phyloP scores from a whole-genome alignment of 1,140 invertebrate genomes.

The Habropoda laboriosa region DNA sequence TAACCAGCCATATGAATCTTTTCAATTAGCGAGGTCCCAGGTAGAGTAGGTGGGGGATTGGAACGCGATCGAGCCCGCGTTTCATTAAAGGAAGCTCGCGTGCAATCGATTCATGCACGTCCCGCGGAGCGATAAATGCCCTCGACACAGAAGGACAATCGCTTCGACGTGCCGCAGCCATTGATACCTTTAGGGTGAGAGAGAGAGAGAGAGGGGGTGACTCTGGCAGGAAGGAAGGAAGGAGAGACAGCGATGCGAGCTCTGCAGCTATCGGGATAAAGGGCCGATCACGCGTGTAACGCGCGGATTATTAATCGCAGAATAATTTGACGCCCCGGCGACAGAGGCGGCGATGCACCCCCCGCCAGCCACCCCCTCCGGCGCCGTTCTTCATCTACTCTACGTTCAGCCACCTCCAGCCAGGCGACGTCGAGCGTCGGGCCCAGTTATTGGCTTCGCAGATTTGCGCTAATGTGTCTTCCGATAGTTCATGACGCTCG shows the following conservation, averaged over 20 bases:
- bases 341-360: conserved; percentile 55
- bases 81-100: conserved; percentile 63
- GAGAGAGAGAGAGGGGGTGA: neutral
- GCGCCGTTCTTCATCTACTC: conserved; percentile 51
- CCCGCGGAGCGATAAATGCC: conserved; percentile 64
- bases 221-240: conserved; percentile 65
- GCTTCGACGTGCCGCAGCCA: conserved; percentile 58
- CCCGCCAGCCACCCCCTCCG: conserved; percentile 40
- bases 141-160: conserved; percentile 64
- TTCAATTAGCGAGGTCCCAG: conserved; percentile 13
- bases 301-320: conserved; percentile 80
- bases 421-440: conserved; percentile 47
- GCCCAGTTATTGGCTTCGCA: conserved; percentile 78
- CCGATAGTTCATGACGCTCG: conserved; percentile 77
- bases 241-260: conserved; percentile 50
- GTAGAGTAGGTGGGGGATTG: neutral
- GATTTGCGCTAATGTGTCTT: conserved; percentile 80
- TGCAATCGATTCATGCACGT: conserved; percentile 58
- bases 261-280: conserved; percentile 68
- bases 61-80: conserved; percentile 52
- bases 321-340: conserved; percentile 77
- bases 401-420: conserved; percentile 46
- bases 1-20: conserved; percentile 25
- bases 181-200: conserved; percentile 59
- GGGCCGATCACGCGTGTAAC: conserved; percentile 81